Base-by-base conservation (phyloP, 37 sponge, comb jelly and placozoan genomes). In the Lycopodina hypogea region DNA sequence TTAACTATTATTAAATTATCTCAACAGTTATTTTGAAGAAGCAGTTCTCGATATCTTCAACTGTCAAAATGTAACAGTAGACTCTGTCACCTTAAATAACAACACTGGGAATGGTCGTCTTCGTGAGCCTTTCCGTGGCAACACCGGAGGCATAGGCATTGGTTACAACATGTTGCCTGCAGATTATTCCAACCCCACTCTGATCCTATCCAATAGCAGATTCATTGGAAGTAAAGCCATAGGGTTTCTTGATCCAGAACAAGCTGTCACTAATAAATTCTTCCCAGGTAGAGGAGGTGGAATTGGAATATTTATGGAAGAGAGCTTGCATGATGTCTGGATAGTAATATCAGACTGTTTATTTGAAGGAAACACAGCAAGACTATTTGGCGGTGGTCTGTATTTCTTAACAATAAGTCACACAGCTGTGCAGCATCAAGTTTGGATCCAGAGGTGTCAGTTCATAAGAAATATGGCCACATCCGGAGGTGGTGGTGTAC, bases 11-110 rank as follows among this genome's bases (percentile, higher is more conserved):
- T n/a, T n/a, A n/a, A n/a, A n/a, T n/a, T 58, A 58, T 58, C 23
- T 24, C 4, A 35, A 41, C 56, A 89, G 89, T 39, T 26, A 82
- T 40, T 82, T 85, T 62, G 64, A 52, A 28, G 79, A 90, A 24
- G 90, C 86, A 56, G 86, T 67, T 2, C 71, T 90, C 19, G 86
- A 90, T 51, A 78, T 90, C n/a, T 90, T 65, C 82, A 90, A 90
- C 63, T 86, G 74, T 65, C 61, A 81, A 28, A 62, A 72, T 35
- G 86, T 85, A 66, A 48, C 55, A 26, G n/a, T 90, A 21, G 53
- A 52, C 0, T n/a, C 65, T 78, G 50, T 74, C 42, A 33, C 53
- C 18, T 38, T 90, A 0, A 21, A 76, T 8, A 18, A 80, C 71
- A 90, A 85, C 66, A 42, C 73, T 30, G 90, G 85, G 17, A 77